These are phyloP conservation scores for Lamellibrachia luymesi DNA, from an alignment of 1,140 invertebrate genomes.

Conservation along the genomic window DNA sequence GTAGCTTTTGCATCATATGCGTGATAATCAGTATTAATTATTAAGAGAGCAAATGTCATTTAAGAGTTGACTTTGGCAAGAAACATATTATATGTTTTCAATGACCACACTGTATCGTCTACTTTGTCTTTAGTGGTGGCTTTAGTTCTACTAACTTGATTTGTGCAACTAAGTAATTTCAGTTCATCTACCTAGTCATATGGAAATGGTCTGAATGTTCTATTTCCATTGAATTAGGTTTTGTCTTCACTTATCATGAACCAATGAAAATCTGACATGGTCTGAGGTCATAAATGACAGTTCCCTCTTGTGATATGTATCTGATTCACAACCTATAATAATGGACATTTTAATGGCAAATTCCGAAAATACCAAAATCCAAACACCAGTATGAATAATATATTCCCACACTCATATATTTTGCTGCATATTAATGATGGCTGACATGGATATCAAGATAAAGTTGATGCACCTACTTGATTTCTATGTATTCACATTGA, in stretches of 20 bases:
- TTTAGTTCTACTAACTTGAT: background rate
- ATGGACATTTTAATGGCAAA: background rate
- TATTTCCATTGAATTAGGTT: background rate
- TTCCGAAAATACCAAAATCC: background rate
- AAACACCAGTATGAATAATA: background rate
- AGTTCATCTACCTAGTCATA: background rate
- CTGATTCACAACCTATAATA: background rate
- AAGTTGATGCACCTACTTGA: background rate
- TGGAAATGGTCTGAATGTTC: background rate
- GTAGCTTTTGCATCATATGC: background rate
- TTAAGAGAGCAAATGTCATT: background rate
- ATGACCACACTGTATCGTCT: background rate
- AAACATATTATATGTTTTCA: background rate
- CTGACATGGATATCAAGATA: background rate
- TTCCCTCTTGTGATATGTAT: background rate
- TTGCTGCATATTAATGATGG: background rate
- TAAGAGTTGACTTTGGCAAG: background rate
- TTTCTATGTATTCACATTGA: background rate
- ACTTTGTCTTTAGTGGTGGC: background rate
- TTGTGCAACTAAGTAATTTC: background rate
- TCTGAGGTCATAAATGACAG: background rate
- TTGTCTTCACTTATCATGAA: background rate
- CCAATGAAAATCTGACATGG: background rate
- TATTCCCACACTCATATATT: background rate
- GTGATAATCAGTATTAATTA: background rate